phyloP scores from a whole-genome alignment of 2,113 vertebrate species.

The Lepus europaeus region DNA sequence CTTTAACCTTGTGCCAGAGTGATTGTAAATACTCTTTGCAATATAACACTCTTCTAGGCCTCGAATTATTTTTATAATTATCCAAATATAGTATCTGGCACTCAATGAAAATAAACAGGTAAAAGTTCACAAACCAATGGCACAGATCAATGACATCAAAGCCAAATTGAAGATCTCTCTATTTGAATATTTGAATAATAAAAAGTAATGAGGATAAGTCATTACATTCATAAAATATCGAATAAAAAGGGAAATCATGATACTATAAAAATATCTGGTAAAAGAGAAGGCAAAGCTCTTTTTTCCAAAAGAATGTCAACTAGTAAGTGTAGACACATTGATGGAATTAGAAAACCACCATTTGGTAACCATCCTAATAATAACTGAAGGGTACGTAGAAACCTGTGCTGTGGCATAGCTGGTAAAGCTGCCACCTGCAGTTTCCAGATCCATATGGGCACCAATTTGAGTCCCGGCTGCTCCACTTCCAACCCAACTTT shows the following conservation, averaged over 20 bases:
- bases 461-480: too few species aligned
- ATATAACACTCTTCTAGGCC: constrained; percentile 14
- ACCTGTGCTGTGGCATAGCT: too few species aligned
- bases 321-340: constrained; percentile 9
- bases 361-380: background rate
- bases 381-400: too few species aligned
- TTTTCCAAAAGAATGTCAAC: background rate
- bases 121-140: background rate
- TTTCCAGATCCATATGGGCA: too few species aligned
- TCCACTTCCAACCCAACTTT: too few species aligned
- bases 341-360: constrained; percentile 6
- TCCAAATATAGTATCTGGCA: constrained; percentile 41
- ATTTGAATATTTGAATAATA: background rate
- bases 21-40: constrained; percentile 53
- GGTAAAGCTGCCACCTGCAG: too few species aligned
- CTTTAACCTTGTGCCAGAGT: constrained; percentile 55
- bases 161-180: constrained; percentile 28
- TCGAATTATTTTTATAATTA: constrained; percentile 54
- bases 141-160: background rate
- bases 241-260: constrained; percentile 23
- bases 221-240: background rate
- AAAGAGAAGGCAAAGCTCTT: background rate
- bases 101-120: constrained; percentile 42
- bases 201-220: background rate
- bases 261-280: constrained; percentile 12